phyloP scores from a whole-genome alignment of 2,797 vertebrate genomes.

The Pseudochirops corinnae region DNA sequence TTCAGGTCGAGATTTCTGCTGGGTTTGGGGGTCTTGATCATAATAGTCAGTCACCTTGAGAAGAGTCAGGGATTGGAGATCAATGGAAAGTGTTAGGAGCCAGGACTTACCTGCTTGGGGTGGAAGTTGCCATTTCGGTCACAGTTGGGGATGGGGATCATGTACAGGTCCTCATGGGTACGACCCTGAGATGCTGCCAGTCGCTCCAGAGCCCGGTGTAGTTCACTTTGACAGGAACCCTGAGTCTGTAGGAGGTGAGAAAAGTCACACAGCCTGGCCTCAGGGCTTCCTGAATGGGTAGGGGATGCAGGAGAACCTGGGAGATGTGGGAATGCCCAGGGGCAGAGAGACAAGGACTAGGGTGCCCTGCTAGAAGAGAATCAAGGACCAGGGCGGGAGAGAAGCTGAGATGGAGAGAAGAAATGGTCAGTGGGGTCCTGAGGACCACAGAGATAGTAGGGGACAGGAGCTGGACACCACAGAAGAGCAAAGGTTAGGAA shows the following conservation, averaged over 20 bases:
- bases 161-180: slow-evolving; percentile 93
- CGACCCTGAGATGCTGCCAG: slow-evolving; percentile 91
- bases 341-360: not conserved
- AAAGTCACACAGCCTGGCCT: slow-evolving; percentile 10
- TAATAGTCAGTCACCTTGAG: not conserved
- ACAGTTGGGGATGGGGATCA: slow-evolving; percentile 96
- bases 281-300: not conserved
- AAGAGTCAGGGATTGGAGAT: not conserved
- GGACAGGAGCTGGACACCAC: not conserved
- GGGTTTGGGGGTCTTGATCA: not conserved
- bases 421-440: not conserved
- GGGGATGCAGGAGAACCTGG: not conserved
- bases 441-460: not conserved
- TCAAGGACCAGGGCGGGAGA: not conserved
- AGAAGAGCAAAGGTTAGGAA: not conserved
- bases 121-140: slow-evolving; percentile 96
- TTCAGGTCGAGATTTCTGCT: not conserved
- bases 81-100: fast-evolving
- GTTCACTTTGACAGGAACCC: slow-evolving; percentile 93
- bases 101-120: slow-evolving; percentile 90
- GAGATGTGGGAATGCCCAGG: not conserved
- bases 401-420: not conserved
- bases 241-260: slow-evolving; percentile 80
- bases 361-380: not conserved
- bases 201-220: slow-evolving; percentile 92